Base-by-base conservation (phyloP, 1,140 invertebrate species). In the Dysdera silvatica region DNA sequence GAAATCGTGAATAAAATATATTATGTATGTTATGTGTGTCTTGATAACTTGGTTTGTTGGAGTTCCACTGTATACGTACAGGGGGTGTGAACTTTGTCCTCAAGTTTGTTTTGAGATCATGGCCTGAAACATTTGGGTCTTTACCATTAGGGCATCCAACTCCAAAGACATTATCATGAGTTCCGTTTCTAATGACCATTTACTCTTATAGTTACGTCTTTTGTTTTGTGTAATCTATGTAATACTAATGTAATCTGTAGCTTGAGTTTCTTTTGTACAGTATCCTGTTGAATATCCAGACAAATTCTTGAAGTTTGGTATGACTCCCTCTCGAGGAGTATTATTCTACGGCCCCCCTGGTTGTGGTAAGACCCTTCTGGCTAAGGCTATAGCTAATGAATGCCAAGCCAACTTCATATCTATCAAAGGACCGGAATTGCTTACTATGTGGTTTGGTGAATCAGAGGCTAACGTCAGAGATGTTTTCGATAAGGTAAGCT, bases 371-470 rank as follows among this genome's bases (percentile, higher is more conserved):
- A 99, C 96, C 33, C 75, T 99, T 52, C 76, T 99, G 72, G 96
- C 96, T 52, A 99, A 99, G 80, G 96, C 96, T 5, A 99, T 99
- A 71, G 96, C 96, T 43, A 98, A 98, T 76, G 96, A 99, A 78
- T 99, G 96, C 73, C 96, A 99, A 78, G 96, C 96, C 3, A 99
- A 99, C 75, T 99, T 99, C 75, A 99, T 99, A 71, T 97, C 93
- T 1, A 94, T 99, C 65, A 99, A 99, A 77, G 96, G 96, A 5
- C 96, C 96, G 0, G 96, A 99, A 79, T 80, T 99, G 53, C 82
- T 99, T 37, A 99, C 96, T 35, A 99, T 99, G 96, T 99, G 96
- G 96, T 99, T 99, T 77, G 96, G 96, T 78, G 96, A 99, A 80
- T 98, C 95, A 45, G 96, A 99, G 80, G 95, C 96, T 43, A 99